Conservation (phyloP, 2,888 invertebrate species). For the Barypeithes pellucidus region DNA sequence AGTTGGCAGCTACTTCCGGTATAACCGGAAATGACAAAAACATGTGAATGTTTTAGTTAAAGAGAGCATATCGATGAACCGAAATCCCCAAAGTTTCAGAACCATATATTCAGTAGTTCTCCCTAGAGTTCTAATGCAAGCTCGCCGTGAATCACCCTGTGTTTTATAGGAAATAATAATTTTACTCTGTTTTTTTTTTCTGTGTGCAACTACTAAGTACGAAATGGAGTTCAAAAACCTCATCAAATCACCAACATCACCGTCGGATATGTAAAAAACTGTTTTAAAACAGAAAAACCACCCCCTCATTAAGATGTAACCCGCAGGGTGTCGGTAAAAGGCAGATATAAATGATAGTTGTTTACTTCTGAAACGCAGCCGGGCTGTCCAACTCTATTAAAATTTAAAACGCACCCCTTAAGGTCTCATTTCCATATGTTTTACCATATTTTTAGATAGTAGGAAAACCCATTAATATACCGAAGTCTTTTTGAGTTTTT, state of each 20-base stretch:
- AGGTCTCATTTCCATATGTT: conserved; percentile 41
- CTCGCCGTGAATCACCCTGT: no score
- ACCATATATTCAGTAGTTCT: no score
- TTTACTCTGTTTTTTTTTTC: no score
- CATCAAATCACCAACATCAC: conserved; percentile 15
- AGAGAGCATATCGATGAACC: no score
- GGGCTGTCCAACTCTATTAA: conserved; percentile 32
- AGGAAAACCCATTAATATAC: conserved; percentile 19
- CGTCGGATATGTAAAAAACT: conserved; percentile 14
- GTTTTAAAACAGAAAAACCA: conserved; percentile 6
- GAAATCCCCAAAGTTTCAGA: no score
- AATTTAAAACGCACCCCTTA: conserved; percentile 39
- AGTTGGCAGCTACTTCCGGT: no score
- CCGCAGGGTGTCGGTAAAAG: conserved; percentile 11
- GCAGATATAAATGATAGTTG: conserved; percentile 29
- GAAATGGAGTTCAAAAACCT: conserved; percentile 1
- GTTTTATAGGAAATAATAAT: no score
- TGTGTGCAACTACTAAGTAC: no score
- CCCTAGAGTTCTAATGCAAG: no score
- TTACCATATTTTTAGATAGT: conserved; percentile 43
- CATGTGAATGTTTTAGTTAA: no score
- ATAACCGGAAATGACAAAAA: no score
- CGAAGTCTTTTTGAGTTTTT: conserved; percentile 3
- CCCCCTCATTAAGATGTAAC: conserved; percentile 36
- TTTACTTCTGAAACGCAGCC: conserved; percentile 5